phyloP scores from a whole-genome alignment of 2,113 vertebrate species.

The Carettochelys insculpta region DNA sequence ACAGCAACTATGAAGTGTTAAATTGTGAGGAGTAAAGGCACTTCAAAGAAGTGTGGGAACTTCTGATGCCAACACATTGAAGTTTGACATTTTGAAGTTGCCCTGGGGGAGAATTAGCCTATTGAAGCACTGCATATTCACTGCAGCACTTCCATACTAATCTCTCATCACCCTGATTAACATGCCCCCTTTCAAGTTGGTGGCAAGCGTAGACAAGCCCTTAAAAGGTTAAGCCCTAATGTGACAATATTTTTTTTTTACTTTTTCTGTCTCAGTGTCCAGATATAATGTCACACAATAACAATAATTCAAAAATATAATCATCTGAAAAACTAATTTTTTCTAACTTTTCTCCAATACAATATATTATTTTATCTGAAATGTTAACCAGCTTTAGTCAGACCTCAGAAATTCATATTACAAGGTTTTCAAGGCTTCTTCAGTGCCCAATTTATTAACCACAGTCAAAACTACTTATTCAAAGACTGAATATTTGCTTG shows the following conservation, averaged over 20 bases:
- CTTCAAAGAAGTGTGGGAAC: too few species aligned
- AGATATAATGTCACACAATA: rapidly evolving
- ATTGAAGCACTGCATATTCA: too few species aligned
- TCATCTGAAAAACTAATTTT: background rate
- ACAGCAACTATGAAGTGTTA: too few species aligned
- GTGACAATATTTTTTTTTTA: background rate
- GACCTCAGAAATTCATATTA: background rate
- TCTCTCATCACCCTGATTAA: too few species aligned
- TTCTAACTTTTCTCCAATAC: background rate
- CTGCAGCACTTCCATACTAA: too few species aligned
- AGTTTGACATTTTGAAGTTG: too few species aligned
- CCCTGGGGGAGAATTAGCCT: too few species aligned
- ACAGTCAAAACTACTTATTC: background rate
- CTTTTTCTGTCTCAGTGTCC: background rate
- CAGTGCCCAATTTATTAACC: too few species aligned
- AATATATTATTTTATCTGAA: background rate
- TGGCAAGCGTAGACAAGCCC: too few species aligned
- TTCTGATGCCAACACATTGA: too few species aligned
- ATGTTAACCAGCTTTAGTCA: background rate
- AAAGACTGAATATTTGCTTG: background rate
- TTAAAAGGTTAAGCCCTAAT: background rate
- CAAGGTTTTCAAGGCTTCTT: background rate
- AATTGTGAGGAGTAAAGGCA: too few species aligned
- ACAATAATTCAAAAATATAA: background rate
- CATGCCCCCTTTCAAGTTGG: too few species aligned